Conservation (phyloP, 2,113 vertebrate genomes). For the Oreochromis niloticus region DNA sequence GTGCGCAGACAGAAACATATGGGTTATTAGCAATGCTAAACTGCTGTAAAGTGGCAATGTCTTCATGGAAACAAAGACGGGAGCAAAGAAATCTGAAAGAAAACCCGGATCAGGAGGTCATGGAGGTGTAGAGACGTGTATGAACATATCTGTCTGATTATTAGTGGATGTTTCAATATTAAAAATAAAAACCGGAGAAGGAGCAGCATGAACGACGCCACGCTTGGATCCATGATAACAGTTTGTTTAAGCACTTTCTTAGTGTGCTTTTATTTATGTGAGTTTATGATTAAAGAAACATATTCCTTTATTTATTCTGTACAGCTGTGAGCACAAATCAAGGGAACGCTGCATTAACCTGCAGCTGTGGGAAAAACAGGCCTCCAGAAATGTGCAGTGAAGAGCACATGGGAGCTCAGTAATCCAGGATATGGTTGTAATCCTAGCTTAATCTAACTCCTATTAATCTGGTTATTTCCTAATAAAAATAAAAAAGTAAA, state of each 20-base stretch:
- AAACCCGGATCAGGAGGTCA: neutral
- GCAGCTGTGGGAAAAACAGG: neutral
- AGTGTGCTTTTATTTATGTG: neutral
- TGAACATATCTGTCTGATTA: neutral
- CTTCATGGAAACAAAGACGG: neutral
- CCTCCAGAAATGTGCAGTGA: neutral
- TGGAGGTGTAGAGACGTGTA: neutral
- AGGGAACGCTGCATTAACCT: neutral
- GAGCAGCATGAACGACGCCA: neutral
- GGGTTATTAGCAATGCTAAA: slow-evolving; percentile 21
- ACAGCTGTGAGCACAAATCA: neutral
- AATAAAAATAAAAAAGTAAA: neutral
- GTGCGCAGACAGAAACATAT: neutral
- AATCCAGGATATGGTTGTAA: neutral
- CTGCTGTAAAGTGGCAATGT: neutral
- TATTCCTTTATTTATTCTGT: neutral
- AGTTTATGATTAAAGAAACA: neutral
- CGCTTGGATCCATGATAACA: neutral
- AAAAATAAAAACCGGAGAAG: neutral
- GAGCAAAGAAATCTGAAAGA: neutral
- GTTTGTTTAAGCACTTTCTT: neutral
- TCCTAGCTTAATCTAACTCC: neutral
- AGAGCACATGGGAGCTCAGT: neutral
- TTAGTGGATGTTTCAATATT: neutral
- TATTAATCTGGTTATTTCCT: neutral